Percentiles rank a stretch among this genome's conserved stretches.
phyloP scores from a whole-genome alignment of 1,140 invertebrate genomes.

The Aphidius gifuensis region DNA sequence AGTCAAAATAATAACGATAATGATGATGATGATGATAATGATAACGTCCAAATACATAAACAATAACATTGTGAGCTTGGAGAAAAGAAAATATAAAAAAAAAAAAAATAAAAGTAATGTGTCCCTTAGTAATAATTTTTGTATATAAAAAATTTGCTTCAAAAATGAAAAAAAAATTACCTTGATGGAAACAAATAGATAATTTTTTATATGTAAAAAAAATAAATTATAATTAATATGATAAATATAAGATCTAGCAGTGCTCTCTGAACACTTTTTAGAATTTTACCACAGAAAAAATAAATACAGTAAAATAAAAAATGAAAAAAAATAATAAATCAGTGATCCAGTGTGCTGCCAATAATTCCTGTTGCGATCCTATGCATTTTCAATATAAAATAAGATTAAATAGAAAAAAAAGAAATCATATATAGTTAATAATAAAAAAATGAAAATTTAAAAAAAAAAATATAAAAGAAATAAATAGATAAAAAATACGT shows the following conservation, averaged over 20 bases:
- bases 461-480: neutral
- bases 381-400: slow-evolving; percentile 32
- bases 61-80: slow-evolving; percentile 35
- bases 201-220: slow-evolving; percentile 19
- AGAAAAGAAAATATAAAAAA: slow-evolving; percentile 7
- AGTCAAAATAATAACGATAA: too few relatives aligned
- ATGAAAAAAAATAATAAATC: slow-evolving; percentile 34
- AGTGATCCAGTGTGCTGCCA: slow-evolving; percentile 46
- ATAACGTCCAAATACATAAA: too few relatives aligned
- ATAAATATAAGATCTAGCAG: slow-evolving; percentile 29
- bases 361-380: slow-evolving; percentile 51
- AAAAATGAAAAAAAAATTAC: slow-evolving; percentile 5
- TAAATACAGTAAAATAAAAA: slow-evolving; percentile 26
- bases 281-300: slow-evolving; percentile 11
- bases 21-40: too few relatives aligned
- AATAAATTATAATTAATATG: slow-evolving; percentile 16
- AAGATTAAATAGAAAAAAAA: slow-evolving; percentile 20
- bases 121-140: slow-evolving; percentile 46
- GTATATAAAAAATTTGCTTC: slow-evolving; percentile 44
- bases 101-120: slow-evolving; percentile 20
- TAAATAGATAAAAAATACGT: slow-evolving; percentile 21
- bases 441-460: slow-evolving; percentile 19
- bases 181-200: neutral
- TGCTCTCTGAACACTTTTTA: slow-evolving; percentile 33
- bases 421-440: slow-evolving; percentile 12